phyloP scores from a whole-genome alignment of 2,888 invertebrate genomes.

The Polyploca ridens region DNA sequence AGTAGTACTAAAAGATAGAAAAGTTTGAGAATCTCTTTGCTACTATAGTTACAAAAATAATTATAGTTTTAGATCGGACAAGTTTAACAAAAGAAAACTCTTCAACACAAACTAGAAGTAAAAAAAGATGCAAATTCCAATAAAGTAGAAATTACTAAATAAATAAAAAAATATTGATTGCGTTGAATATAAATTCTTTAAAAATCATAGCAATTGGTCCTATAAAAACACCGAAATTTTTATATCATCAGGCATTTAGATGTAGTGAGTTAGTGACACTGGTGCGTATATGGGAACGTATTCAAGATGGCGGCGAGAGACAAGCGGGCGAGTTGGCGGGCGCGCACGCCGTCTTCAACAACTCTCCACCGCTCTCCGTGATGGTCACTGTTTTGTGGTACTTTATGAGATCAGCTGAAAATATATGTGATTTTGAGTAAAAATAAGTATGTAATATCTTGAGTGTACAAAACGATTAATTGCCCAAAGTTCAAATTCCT shows the following conservation, averaged over 20 bases:
- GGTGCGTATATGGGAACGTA: too few species aligned
- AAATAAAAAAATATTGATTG: background rate
- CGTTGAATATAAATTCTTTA: background rate
- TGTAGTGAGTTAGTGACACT: background rate
- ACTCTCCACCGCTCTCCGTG: constrained; percentile 84
- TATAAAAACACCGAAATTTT: background rate
- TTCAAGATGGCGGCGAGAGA: constrained; percentile 19
- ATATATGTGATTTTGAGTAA: constrained; percentile 18
- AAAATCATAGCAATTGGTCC: background rate
- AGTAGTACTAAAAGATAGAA: too few species aligned
- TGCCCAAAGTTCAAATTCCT: too few species aligned
- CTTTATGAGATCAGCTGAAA: constrained; percentile 87
- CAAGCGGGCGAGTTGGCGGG: constrained; percentile 60
- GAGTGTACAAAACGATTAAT: too few species aligned
- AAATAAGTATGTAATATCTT: too few species aligned
- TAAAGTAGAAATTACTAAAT: too few species aligned
- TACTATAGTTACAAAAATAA: too few species aligned
- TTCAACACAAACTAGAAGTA: background rate
- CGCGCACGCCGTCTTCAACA: constrained; percentile 78
- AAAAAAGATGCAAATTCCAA: background rate
- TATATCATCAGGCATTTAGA: background rate
- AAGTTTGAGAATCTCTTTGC: too few species aligned
- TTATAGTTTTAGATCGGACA: too few species aligned
- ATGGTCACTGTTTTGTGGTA: constrained; percentile 87
- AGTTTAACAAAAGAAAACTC: too few species aligned